Evolutionary conservation across 2,113 vertebrate species (phyloP), one percentile per base, ranked within the genome.

Genomic region (Ardeotis arabs): DNA sequence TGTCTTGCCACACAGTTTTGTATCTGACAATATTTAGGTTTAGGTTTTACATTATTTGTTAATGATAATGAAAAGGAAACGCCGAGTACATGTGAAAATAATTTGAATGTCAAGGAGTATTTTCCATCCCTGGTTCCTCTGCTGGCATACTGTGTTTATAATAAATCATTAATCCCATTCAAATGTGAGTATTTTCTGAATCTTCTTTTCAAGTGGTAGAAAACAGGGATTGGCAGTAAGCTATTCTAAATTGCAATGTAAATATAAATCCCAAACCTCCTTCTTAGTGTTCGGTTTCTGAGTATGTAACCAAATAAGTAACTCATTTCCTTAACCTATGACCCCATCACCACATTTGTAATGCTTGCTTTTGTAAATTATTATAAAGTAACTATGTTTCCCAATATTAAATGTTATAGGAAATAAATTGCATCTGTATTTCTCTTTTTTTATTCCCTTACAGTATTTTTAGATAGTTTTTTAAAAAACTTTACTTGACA

Each of bases 401-500:
- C 66, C 74, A 63, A 53, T 31, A 37, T 62, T 37, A 90, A 80
- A 72, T 17, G 7, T 49, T 77, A 25, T 27, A n/a, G 81, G n/a
- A 94, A 90, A 89, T 84, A 92, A 91, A 96, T 84, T 50, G 13
- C 19, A 20, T 79, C 64, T 28, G 14, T 66, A 59, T 94, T 95
- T 95, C 22, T 58, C 35, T 72, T 84, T 86, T 85, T 85, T 87
- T 79, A 50, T 88, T 95, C 83, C 88, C 95, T 86, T 80, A 35
- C 37, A 24, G 24, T 24, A 24, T 60, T 89, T 90, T 94, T 53
- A 56, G 20, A 35, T 74, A 75, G 53, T 95, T 94, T 96, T 91
- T 96, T 91, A 93, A 95, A 96, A 67, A 87, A 79, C 60, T 94
- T 93, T 84, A 39, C 70, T 96, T 94, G 95, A 95, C 94, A 83